These are phyloP conservation scores for Solenodon paradoxus DNA, from an alignment of 2,113 vertebrate species.

Conservation along the genomic window DNA sequence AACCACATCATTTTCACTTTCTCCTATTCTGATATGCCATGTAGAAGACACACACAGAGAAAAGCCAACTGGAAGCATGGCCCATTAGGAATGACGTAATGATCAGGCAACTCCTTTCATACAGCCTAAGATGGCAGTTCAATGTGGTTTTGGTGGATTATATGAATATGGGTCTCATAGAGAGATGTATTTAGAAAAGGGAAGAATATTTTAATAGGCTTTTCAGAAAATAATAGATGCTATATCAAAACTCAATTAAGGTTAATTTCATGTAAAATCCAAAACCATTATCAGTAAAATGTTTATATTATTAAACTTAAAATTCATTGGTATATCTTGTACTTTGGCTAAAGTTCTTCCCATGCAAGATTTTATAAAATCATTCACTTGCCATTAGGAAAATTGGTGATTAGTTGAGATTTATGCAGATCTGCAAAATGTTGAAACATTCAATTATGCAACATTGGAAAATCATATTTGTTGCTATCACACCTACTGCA, in stretches of 20 bases:
- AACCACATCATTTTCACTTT: not conserved
- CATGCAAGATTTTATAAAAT: not conserved
- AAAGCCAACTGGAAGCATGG: not conserved
- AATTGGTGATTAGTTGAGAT: not conserved
- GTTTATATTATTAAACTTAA: constrained; percentile 29
- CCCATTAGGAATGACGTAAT: not conserved
- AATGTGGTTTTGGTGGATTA: not conserved
- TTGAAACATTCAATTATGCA: not conserved
- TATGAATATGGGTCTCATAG: not conserved
- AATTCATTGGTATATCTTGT: not conserved
- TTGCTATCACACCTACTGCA: not conserved
- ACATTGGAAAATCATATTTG: not conserved
- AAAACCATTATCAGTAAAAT: not conserved
- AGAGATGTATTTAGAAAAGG: not conserved
- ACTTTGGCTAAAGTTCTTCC: not conserved
- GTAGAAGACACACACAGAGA: not conserved
- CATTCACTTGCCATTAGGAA: not conserved
- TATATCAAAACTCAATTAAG: not conserved
- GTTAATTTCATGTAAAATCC: not conserved
- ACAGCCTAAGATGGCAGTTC: not conserved
- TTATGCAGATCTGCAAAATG: not conserved
- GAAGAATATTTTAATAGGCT: not conserved
- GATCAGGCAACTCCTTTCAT: not conserved
- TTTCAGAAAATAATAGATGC: not conserved
- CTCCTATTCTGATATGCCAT: not conserved